A percentile compares a stretch with the other conserved stretches of the same genome.
Evolutionary conservation across 2,113 vertebrate genomes (phyloP).

Genomic region (Morone saxatilis): DNA sequence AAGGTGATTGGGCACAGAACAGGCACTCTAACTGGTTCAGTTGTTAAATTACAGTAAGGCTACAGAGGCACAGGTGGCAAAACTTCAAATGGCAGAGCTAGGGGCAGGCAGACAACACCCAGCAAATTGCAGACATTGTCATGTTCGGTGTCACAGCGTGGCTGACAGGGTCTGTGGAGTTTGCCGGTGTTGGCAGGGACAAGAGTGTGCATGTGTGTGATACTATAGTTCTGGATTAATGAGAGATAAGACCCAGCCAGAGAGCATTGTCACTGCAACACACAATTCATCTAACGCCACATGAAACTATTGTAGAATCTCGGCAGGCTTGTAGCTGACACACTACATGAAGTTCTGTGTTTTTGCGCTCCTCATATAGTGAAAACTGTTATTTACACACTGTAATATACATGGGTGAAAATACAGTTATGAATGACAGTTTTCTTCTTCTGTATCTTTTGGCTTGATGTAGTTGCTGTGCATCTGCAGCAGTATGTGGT

Average conservation of each 20-base stretch:
- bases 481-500: conserved; percentile 42
- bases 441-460: conserved; percentile 10
- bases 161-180: conserved; percentile 78
- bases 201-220: conserved; percentile 66
- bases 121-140: conserved; percentile 80
- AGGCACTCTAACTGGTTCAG: conserved; percentile 63
- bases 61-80: conserved; percentile 75
- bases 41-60: conserved; percentile 64
- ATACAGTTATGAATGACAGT: conserved; percentile 7
- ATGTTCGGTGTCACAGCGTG: conserved; percentile 75
- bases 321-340: conserved; percentile 25
- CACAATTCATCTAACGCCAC: conserved; percentile 41
- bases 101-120: conserved; percentile 74
- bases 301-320: conserved; percentile 28
- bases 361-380: not conserved
- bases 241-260: conserved; percentile 71
- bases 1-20: conserved; percentile 68
- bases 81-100: conserved; percentile 76
- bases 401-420: not conserved
- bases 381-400: conserved; percentile 7
- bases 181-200: conserved; percentile 61
- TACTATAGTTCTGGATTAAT: conserved; percentile 70
- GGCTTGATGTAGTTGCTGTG: conserved; percentile 10
- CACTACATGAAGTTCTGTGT: conserved; percentile 6
- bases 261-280: conserved; percentile 46